Evolutionary conservation across 1,140 invertebrate species (phyloP).

Genomic region (Leptinotarsa defecta): DNA sequence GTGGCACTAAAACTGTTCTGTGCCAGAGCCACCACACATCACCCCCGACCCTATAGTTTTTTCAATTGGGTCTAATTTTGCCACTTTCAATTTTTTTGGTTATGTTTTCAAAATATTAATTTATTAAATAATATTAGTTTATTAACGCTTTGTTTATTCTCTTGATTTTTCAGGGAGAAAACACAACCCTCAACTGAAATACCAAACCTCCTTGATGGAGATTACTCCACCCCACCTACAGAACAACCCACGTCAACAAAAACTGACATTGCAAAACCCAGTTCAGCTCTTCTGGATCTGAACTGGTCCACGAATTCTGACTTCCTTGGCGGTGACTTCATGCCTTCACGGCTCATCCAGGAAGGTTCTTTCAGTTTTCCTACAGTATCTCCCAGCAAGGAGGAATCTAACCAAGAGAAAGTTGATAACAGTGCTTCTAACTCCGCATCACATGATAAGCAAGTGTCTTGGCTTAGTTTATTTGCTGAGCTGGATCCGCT

Average conservation of each 20-base stretch:
- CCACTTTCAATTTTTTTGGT: no score
- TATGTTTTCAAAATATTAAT: no score
- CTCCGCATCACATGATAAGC: constrained; percentile 40
- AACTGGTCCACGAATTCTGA: constrained; percentile 43
- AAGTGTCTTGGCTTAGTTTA: constrained; percentile 81
- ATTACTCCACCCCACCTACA: constrained; percentile 36
- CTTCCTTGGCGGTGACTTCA: constrained; percentile 47
- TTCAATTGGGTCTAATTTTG: no score
- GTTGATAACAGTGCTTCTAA: constrained; percentile 14
- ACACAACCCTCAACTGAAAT: not conserved
- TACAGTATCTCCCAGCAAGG: not conserved
- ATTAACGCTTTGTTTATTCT: not conserved
- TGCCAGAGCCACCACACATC: no score
- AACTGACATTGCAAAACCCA: constrained; percentile 36
- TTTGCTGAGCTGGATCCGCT: constrained; percentile 94
- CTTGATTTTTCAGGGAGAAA: constrained; percentile 10
- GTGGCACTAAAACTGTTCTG: no score
- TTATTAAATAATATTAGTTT: not conserved
- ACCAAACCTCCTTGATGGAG: constrained; percentile 46
- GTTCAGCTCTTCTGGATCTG: constrained; percentile 47
- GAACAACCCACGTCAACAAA: constrained; percentile 20
- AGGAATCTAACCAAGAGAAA: constrained; percentile 19
- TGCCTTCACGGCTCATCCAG: constrained; percentile 52
- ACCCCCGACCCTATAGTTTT: no score
- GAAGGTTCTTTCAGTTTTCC: constrained; percentile 41